Evolutionary conservation across 2,797 vertebrate genomes (phyloP), one percentile per base, ranked within the genome.

Genomic region (Betta splendens): DNA sequence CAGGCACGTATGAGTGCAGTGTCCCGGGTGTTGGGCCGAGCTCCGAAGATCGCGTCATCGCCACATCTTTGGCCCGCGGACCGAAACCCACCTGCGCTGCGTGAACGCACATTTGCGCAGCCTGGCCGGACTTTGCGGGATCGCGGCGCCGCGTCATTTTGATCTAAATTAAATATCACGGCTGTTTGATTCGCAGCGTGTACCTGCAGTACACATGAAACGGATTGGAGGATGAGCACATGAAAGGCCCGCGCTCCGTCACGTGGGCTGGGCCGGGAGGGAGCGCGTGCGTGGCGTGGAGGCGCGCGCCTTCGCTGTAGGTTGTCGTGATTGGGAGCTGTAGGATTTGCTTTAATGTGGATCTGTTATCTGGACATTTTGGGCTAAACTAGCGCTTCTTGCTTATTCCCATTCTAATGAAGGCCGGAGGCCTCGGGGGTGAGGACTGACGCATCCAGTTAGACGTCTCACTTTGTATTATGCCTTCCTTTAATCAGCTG

Each of bases 241-340:
- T 81, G 70, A 80, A 84, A 81, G 77, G 40, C 35, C 59, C 37
- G 47, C 43, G 12, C 79, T 81, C 64, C 80, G 51, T 80, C 75
- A 78, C 9, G 15, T 48, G 16, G 25, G 40, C 47, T 2, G 9
- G 54, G 50, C 70, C 58, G 58, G 77, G 55, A 69, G 72, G 55
- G 44, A 32, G 60, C 56, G 49, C 45, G 33, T 66, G 65, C 44
- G 37, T 2, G 1, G 62, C 51, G 36, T 71, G 55, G 48, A 13
- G 22, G 56, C 50, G 64, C 21, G 52, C 1, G 6, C 31, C 18
- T 16, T 10, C 39, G 16, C 22, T 38, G 16, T 13, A 49, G 9
- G 47, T 35, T 52, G 28, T 45, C 22, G n/a, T 43, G 50, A 36
- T 45, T 26, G 18, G 22, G 31, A 29, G 55, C 33, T n/a, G 22